A percentile compares a stretch with the other conserved stretches of the same genome.
Conservation (phyloP, 30 jellyfish, hydroid and myxozoan species). For the Rhopilema esculentum region DNA sequence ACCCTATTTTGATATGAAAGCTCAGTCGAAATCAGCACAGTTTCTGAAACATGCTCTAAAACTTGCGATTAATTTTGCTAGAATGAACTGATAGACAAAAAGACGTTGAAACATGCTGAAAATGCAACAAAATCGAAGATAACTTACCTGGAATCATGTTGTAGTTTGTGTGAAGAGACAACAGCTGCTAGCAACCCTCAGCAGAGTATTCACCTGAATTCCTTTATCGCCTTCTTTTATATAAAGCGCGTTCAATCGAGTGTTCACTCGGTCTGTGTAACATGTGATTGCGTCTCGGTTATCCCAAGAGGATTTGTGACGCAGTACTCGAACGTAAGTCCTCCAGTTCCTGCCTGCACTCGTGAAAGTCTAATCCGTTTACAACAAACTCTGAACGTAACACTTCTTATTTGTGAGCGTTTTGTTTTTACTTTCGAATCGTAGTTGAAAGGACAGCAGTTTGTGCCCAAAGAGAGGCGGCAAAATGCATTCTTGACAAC, state of each 20-base stretch:
- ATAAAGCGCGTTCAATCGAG: neutral
- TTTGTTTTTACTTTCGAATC: neutral
- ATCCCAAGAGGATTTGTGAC: conserved; percentile 12
- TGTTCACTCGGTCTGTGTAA: neutral
- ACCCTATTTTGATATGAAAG: too few species aligned
- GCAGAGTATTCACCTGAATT: neutral
- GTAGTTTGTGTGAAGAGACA: neutral
- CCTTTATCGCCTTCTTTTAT: neutral
- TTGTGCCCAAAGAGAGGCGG: neutral
- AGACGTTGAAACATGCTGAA: neutral
- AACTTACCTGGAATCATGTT: neutral
- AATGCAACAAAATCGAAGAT: neutral
- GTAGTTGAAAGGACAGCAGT: neutral
- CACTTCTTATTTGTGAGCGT: neutral
- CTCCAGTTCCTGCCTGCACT: neutral
- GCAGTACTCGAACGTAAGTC: neutral
- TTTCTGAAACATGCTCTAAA: neutral
- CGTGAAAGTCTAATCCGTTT: neutral
- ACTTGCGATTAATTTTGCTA: too few species aligned
- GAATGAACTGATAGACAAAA: neutral
- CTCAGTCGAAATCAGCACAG: too few species aligned
- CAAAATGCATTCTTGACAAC: neutral
- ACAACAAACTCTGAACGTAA: neutral
- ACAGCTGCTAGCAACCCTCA: neutral
- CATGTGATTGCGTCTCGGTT: neutral